A percentile compares a stretch with the other conserved stretches of the same genome.
These are phyloP conservation scores for Aurelia sp. DNA, from an alignment of 30 jellyfish, hydroid and myxozoan genomes.

Conservation along the genomic window DNA sequence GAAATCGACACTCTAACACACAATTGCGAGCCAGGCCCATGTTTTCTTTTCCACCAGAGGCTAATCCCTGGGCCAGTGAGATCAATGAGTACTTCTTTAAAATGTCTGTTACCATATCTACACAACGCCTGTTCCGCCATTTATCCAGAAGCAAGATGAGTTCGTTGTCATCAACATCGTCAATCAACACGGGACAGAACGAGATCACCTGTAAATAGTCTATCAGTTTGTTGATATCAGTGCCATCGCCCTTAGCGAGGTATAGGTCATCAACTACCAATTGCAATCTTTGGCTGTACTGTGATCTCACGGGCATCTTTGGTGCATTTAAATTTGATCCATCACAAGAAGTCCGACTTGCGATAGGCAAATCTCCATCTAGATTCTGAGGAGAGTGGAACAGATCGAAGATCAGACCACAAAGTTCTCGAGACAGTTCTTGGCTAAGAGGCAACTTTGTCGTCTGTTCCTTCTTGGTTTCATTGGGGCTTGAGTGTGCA, in stretches of 20 bases:
- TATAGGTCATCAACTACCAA: slow-evolving; percentile 46
- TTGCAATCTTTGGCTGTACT: slow-evolving; percentile 85
- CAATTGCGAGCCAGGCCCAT: slow-evolving; percentile 83
- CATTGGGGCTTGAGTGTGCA: neutral
- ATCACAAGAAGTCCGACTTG: neutral
- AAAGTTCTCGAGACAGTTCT: slow-evolving; percentile 13
- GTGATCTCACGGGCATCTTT: slow-evolving; percentile 70
- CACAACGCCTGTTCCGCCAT: slow-evolving; percentile 97
- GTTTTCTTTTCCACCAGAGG: slow-evolving; percentile 52
- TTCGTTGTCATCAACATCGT: slow-evolving; percentile 40
- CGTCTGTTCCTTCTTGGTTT: neutral
- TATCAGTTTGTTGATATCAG: slow-evolving; percentile 37
- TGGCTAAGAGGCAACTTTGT: neutral
- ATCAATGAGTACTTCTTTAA: slow-evolving; percentile 76
- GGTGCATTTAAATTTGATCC: slow-evolving; percentile 53
- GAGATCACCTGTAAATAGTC: slow-evolving; percentile 71
- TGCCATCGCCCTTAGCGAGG: slow-evolving; percentile 13
- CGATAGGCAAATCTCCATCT: slow-evolving; percentile 23
- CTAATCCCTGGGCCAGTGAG: slow-evolving; percentile 68
- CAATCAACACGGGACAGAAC: slow-evolving; percentile 87
- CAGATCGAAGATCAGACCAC: slow-evolving; percentile 62
- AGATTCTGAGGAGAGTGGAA: slow-evolving; percentile 77
- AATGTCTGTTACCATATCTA: slow-evolving; percentile 90
- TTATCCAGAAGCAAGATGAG: slow-evolving; percentile 49
- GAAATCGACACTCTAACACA: slow-evolving; percentile 83